phyloP scores from a whole-genome alignment of 2,888 invertebrate species.

The Rhorus exstirpatorius region DNA sequence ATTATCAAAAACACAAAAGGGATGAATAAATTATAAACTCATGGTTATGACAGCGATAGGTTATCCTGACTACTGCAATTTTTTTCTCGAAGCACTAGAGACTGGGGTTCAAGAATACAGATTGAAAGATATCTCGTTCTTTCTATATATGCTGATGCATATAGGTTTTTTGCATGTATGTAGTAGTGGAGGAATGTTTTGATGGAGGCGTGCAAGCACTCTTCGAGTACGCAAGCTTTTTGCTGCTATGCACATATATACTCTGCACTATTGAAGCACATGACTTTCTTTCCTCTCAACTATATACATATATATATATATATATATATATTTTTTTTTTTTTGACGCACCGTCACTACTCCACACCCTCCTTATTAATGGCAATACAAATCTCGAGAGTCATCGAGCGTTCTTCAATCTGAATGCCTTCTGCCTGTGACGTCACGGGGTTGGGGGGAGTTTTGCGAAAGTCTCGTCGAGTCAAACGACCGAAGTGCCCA shows the following conservation, averaged over 20 bases:
- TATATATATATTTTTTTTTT: background rate
- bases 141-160: too few relatives aligned
- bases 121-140: background rate
- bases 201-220: slow-evolving; percentile 13
- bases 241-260: background rate
- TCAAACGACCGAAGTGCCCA: slow-evolving; percentile 53
- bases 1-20: too few relatives aligned
- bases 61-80: too few relatives aligned
- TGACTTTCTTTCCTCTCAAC: slow-evolving; percentile 43
- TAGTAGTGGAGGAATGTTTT: slow-evolving; percentile 34
- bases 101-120: background rate
- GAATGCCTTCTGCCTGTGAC: slow-evolving; percentile 86
- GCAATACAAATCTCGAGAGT: slow-evolving; percentile 86
- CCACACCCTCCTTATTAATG: slow-evolving; percentile 84
- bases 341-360: slow-evolving; percentile 51
- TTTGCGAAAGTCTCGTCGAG: slow-evolving; percentile 50
- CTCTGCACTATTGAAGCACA: slow-evolving; percentile 21
- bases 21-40: too few relatives aligned
- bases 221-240: background rate
- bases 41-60: too few relatives aligned
- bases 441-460: slow-evolving; percentile 77
- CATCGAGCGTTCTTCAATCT: slow-evolving; percentile 86
- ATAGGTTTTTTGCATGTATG: too few relatives aligned
- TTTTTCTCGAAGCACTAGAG: too few relatives aligned
- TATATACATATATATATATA: slow-evolving; percentile 1